Base-by-base conservation (phyloP, 2,888 invertebrate genomes). In the Pyrocoelia pectoralis region DNA sequence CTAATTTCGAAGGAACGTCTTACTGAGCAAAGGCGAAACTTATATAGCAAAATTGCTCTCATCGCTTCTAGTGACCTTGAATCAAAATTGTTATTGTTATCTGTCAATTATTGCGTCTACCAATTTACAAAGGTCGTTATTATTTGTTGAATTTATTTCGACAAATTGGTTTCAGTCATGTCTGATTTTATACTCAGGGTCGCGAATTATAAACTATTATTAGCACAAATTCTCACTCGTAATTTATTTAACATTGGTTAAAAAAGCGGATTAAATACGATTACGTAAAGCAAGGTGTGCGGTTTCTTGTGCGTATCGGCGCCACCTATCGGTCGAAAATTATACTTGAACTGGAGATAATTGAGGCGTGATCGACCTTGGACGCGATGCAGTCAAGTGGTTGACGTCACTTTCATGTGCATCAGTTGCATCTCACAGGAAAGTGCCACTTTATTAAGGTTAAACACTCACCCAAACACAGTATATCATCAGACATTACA, bases 341-440 rank as follows among this genome's bases (percentile, higher is more conserved):
- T 67, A 68, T 68, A 68, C 67, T 67, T 56, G n/a, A 56, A 60
- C 65, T 67, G 65, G 60, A 64, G 67, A n/a, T 61, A 66, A 66
- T 60, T 66, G 54, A 66, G 60, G 65, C 67, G 66, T 59, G 58
- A 41, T 53, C 65, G 70, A 66, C 71, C 71, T 72, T 72, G 71
- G 69, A 59, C 63, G 66, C 60, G 66, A 65, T 67, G 66, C 68
- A 68, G 71, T 70, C 68, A 71, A 72, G 66, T 68, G 65, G 67
- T 55, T 70, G 71, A 71, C 71, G 69, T 71, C 69, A 69, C 62
- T 61, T 68, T 66, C 66, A 68, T 68, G 59, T 65, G 65, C 67
- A 67, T 51, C 57, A n/a, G n/a, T n/a, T 52, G 59, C 55, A 61
- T 65, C 67, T 60, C 52, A 64, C 65, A 68, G 67, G 67, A 68